phyloP scores from a whole-genome alignment of 2,888 invertebrate species.

The Chrysolina americana region DNA sequence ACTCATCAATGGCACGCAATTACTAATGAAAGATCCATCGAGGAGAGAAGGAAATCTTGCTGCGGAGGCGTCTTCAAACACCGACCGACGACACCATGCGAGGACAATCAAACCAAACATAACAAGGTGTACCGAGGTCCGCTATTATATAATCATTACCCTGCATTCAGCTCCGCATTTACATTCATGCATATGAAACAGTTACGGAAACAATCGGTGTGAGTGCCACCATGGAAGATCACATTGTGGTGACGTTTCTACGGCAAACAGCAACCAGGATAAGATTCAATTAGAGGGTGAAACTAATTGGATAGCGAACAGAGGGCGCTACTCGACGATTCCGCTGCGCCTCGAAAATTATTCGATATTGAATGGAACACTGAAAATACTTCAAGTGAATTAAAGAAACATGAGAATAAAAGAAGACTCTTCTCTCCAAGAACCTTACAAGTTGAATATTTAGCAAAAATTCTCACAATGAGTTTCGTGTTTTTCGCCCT shows the following conservation, averaged over 20 bases:
- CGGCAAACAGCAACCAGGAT: conserved; percentile 56
- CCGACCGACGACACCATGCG: background rate
- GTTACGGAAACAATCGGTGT: conserved; percentile 61
- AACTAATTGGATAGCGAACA: conserved; percentile 61
- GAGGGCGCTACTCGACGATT: conserved; percentile 18
- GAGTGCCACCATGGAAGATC: conserved; percentile 19
- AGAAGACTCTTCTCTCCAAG: background rate
- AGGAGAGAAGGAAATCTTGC: conserved; percentile 10
- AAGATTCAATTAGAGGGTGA: conserved; percentile 65
- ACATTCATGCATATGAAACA: conserved; percentile 66
- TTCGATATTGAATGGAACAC: background rate
- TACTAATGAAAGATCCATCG: background rate
- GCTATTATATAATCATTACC: conserved; percentile 63
- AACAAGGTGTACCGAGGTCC: conserved; percentile 50
- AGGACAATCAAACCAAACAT: conserved; percentile 50
- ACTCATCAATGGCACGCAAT: conserved; percentile 10
- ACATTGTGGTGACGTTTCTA: conserved; percentile 29
- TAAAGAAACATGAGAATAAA: background rate
- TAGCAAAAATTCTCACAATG: too few species aligned
- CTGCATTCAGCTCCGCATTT: conserved; percentile 56
- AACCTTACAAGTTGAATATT: too few species aligned
- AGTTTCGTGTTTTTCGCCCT: too few species aligned
- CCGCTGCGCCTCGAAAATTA: background rate
- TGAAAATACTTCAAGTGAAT: background rate
- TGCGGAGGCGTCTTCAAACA: conserved; percentile 13